Percentiles rank a stretch among this genome's conserved stretches.
phyloP scores from a whole-genome alignment of 2,113 vertebrate genomes.

The Pantherophis guttatus region DNA sequence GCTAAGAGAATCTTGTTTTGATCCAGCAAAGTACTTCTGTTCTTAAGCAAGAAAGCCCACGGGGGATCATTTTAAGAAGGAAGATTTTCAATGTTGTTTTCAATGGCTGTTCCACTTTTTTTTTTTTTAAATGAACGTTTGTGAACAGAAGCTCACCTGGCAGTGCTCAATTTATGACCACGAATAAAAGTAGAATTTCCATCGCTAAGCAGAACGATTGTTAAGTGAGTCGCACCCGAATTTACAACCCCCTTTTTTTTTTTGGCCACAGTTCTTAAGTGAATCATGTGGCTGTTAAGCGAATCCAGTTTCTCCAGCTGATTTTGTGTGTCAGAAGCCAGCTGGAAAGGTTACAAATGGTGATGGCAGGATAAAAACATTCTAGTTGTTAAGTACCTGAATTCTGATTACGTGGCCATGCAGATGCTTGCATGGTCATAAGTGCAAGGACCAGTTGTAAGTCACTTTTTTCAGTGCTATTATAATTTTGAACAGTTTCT shows the following conservation, averaged over 20 bases:
- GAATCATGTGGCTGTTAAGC: not conserved
- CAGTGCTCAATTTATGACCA: not conserved
- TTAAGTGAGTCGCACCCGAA: not conserved
- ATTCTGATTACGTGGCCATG: not conserved
- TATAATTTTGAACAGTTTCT: not conserved
- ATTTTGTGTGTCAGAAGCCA: not conserved
- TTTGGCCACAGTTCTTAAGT: not conserved
- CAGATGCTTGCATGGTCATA: not conserved
- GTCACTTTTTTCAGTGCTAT: not conserved
- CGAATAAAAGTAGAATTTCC: not conserved
- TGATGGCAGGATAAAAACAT: not conserved
- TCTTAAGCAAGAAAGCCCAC: not conserved
- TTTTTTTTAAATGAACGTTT: not conserved
- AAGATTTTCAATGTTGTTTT: not conserved
- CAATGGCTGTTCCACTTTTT: not conserved
- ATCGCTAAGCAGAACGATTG: not conserved
- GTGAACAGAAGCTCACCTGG: not conserved
- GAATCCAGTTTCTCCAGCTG: not conserved
- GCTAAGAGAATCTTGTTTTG: not conserved
- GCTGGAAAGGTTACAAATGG: not conserved
- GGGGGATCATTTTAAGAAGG: not conserved
- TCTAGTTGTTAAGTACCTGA: not conserved
- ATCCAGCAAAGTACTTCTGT: not conserved
- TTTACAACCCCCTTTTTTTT: not conserved
- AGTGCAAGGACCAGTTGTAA: not conserved